These are phyloP conservation scores for Apodemus sylvaticus DNA, from an alignment of 2,113 vertebrate species.

Conservation along the genomic window DNA sequence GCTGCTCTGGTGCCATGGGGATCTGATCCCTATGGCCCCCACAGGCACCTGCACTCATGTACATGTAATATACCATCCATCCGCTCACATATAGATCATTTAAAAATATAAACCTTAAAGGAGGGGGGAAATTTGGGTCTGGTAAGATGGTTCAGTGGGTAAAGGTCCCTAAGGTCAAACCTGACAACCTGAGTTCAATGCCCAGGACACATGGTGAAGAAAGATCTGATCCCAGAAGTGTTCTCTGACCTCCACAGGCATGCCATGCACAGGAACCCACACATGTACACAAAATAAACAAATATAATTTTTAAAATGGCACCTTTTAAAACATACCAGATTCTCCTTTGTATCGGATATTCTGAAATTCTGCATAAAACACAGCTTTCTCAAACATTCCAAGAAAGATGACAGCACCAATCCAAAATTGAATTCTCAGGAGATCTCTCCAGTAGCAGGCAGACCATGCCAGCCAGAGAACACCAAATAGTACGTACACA, in stretches of 20 bases:
- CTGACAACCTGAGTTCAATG: background rate
- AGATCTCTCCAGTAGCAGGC: constrained; percentile 96
- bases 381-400: constrained; percentile 97
- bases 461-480: constrained; percentile 95
- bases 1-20: background rate
- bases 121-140: background rate
- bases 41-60: background rate
- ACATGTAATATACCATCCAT: background rate
- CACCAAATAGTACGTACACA: constrained; percentile 94
- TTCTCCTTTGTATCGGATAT: constrained; percentile 93
- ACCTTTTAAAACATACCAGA: constrained; percentile 86
- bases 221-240: background rate
- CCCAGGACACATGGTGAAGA: background rate
- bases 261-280: background rate
- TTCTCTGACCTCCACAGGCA: background rate
- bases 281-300: background rate
- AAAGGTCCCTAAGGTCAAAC: background rate
- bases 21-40: background rate
- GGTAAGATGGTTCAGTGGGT: background rate
- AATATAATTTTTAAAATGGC: background rate
- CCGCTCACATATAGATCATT: background rate
- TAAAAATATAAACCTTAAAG: background rate
- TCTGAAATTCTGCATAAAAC: constrained; percentile 98
- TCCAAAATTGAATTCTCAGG: constrained; percentile 97
- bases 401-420: constrained; percentile 95